These are phyloP conservation scores for Ichneumoninae sp. DNA, from an alignment of 2,888 invertebrate genomes.

Conservation along the genomic window DNA sequence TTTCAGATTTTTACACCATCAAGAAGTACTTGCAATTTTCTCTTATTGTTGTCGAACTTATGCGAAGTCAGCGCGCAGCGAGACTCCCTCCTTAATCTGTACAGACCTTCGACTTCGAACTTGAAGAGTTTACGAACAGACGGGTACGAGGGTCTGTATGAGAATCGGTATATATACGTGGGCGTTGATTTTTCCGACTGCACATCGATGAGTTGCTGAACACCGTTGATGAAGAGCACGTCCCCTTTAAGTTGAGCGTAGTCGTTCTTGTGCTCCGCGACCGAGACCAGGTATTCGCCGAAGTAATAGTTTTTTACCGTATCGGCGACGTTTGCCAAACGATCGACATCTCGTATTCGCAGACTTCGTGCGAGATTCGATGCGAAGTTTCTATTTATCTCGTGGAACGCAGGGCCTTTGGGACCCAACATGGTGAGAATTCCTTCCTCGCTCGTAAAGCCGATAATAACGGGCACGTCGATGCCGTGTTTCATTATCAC, in stretches of 20 bases:
- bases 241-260: constrained; percentile 86
- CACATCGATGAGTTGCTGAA: constrained; percentile 75
- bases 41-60: too few species aligned
- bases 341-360: constrained; percentile 75
- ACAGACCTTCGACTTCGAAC: constrained; percentile 22
- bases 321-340: too few species aligned
- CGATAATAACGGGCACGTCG: constrained; percentile 85
- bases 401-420: constrained; percentile 21
- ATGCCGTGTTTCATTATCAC: constrained; percentile 66
- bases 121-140: constrained; percentile 24
- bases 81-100: neutral
- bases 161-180: constrained; percentile 87
- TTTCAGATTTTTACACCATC: too few species aligned
- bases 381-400: constrained; percentile 78
- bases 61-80: too few species aligned
- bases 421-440: constrained; percentile 73
- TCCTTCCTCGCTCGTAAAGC: constrained; percentile 85
- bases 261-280: constrained; percentile 79
- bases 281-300: constrained; percentile 74
- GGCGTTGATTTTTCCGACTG: constrained; percentile 84
- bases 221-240: constrained; percentile 81
- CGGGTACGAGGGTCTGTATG: constrained; percentile 80
- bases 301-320: too few species aligned
- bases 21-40: too few species aligned
- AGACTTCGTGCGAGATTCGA: constrained; percentile 82